These are phyloP conservation scores for Thunnus maccoyii DNA, from an alignment of 2,113 vertebrate genomes.

Conservation along the genomic window DNA sequence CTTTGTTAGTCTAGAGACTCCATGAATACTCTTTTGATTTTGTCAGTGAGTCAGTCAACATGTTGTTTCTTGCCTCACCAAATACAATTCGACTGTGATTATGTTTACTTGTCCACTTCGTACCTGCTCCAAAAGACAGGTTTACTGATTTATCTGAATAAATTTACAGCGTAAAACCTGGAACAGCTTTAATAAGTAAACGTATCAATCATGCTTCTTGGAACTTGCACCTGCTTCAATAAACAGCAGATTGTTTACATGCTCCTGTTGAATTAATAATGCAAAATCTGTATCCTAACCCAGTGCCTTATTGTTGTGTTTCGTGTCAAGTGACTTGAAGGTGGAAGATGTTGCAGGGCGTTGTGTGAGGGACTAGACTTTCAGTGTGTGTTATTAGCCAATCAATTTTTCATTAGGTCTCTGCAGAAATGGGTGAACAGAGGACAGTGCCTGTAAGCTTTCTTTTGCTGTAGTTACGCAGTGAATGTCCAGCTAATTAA, in stretches of 20 bases:
- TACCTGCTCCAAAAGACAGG: not conserved
- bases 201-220: not conserved
- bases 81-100: not conserved
- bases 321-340: slow-evolving; percentile 57
- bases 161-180: not conserved
- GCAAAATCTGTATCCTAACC: slow-evolving; percentile 54
- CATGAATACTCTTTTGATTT: not conserved
- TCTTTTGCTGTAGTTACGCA: slow-evolving; percentile 49
- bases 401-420: slow-evolving; percentile 67
- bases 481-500: slow-evolving; percentile 63
- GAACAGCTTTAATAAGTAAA: not conserved
- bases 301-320: slow-evolving; percentile 29
- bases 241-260: slow-evolving; percentile 58
- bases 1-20: not conserved
- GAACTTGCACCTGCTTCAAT: slow-evolving; percentile 13
- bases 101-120: not conserved
- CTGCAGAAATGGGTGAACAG: slow-evolving; percentile 7
- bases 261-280: slow-evolving; percentile 65
- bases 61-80: not conserved
- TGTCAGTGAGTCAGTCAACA: not conserved
- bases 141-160: not conserved
- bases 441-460: slow-evolving; percentile 13
- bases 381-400: slow-evolving; percentile 52
- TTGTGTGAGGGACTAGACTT: slow-evolving; percentile 32
- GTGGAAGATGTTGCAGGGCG: slow-evolving; percentile 31